Percentiles rank a stretch among this genome's conserved stretches.
These are phyloP conservation scores for Scaptomyza hsui DNA, from an alignment of 1,140 invertebrate genomes.

Conservation along the genomic window DNA sequence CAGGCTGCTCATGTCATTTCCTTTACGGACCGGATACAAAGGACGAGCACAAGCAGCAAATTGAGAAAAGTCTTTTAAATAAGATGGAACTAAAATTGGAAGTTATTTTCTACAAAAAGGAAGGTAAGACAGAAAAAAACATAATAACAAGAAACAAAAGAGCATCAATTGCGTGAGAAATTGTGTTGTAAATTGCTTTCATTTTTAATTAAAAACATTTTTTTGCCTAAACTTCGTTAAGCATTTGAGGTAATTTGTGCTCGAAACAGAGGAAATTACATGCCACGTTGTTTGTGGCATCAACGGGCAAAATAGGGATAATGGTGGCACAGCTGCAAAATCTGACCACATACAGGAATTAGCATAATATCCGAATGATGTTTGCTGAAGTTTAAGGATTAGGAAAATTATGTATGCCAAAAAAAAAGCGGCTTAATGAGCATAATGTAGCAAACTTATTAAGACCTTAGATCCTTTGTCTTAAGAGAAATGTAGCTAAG, in stretches of 20 bases:
- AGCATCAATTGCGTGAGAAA: conserved; percentile 31
- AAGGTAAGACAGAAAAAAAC: conserved; percentile 88
- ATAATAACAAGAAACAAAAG: conserved; percentile 32
- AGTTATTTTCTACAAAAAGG: conserved; percentile 97
- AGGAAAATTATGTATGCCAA: background rate
- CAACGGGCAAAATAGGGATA: background rate
- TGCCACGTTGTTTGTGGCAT: conserved; percentile 18
- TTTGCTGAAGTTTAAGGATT: background rate
- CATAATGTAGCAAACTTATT: background rate
- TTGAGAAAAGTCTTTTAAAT: conserved; percentile 94
- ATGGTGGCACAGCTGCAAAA: background rate
- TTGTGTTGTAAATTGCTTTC: conserved; percentile 56
- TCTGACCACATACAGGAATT: conserved; percentile 18
- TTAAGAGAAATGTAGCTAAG: too few relatives aligned
- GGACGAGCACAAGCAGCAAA: conserved; percentile 94
- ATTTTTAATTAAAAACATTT: conserved; percentile 58
- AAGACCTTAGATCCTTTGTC: too few relatives aligned
- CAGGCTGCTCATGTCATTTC: conserved; percentile 96
- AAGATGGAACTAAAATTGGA: conserved; percentile 97
- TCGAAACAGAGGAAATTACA: conserved; percentile 44
- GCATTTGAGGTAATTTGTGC: conserved; percentile 47
- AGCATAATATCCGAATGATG: background rate
- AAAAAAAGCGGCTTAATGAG: background rate
- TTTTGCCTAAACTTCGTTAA: conserved; percentile 36
- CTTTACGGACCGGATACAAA: conserved; percentile 95